Evolutionary conservation across 1,140 invertebrate species (phyloP).

Genomic region (Camponotus floridanus): DNA sequence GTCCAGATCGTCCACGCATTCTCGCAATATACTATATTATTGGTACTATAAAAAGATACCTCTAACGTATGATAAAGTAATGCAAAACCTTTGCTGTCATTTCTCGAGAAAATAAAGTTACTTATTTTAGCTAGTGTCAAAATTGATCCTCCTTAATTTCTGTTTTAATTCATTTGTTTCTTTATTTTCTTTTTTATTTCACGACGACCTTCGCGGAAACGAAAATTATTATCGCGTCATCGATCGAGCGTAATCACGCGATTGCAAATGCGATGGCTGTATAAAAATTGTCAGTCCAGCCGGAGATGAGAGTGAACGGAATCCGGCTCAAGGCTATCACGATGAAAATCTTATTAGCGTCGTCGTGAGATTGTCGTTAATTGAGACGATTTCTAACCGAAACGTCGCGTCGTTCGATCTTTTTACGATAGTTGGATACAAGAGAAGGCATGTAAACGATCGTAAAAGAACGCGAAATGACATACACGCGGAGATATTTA

Average conservation of each 20-base stretch:
- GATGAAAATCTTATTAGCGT: constrained; percentile 37
- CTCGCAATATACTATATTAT: neutral
- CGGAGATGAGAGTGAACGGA: neutral
- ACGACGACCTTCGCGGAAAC: constrained; percentile 8
- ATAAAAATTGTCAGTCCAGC: constrained; percentile 10
- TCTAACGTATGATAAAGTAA: neutral
- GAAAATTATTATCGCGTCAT: neutral
- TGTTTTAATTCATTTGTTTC: neutral
- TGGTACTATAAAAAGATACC: neutral
- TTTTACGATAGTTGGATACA: neutral
- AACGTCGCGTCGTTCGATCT: neutral
- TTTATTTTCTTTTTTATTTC: neutral
- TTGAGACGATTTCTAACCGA: neutral
- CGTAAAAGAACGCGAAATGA: constrained; percentile 22
- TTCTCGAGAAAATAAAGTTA: neutral
- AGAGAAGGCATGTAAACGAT: neutral
- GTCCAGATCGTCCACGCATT: neutral
- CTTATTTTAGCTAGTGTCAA: constrained; percentile 5
- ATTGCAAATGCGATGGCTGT: neutral
- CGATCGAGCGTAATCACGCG: neutral
- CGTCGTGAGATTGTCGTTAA: constrained; percentile 14
- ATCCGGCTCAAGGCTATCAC: neutral
- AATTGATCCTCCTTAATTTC: neutral
- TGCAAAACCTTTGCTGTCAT: neutral
- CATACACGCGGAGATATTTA: neutral